Evolutionary conservation across 2,888 invertebrate species (phyloP), one percentile per base, ranked within the genome.

Genomic region (Carcina quercana): DNA sequence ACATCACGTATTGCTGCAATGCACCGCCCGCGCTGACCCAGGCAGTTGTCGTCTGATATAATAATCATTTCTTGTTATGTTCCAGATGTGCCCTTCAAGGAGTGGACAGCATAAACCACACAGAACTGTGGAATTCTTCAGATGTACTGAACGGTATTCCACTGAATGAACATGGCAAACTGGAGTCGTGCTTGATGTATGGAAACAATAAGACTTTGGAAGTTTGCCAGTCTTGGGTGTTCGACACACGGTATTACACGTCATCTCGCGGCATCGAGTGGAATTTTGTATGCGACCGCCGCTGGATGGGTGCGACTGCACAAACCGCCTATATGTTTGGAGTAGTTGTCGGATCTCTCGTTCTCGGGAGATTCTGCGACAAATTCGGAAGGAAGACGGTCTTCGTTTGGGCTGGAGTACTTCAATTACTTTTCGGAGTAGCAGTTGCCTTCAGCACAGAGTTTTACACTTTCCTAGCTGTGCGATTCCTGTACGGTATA

Each of bases 271-370:
- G 89, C 2, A 92, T 93, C 15, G 93, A 95, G 66, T 95, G 94
- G 94, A 74, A 91, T 59, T 89, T 94, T 37, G 94, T 95, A 0
- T 95, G 95, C 62, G 87, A 88, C 40, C 80, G 85, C 21, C 86
- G 93, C 25, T 95, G 94, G 94, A 91, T 92, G 90, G 92, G 92
- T 2, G 91, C 95, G 1, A 68, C 91, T 1, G 90, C 93, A 0
- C 94, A 95, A 58, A 89, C 91, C 0, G 72, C 86, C 1, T 92
- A 91, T 62, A 95, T 95, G 95, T 86, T 94, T 54, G 95, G 95
- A 5, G 93, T 93, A 3, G 90, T 95, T 43, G 79, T 88, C 0
- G 95, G 94, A 0, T 93, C 94, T 0, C 88, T 94, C 0, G 86
- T 88, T 0, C 80, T 94, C 13, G 95, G 95, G 7, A 88, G 89